Conservation (phyloP, 2,113 vertebrate species). For the Petromus typicus region DNA sequence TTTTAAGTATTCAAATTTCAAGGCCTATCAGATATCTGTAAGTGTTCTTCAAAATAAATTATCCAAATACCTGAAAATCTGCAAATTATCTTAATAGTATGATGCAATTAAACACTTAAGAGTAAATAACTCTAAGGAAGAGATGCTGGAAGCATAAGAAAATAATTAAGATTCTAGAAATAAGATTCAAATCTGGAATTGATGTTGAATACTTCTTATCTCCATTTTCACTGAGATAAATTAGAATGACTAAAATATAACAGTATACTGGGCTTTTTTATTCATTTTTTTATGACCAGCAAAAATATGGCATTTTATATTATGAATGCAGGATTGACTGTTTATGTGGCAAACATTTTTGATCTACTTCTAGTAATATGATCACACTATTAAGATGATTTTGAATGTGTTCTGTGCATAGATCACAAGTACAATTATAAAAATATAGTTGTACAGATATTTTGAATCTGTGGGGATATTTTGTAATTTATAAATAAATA, state of each 20-base stretch:
- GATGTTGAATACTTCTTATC: not conserved
- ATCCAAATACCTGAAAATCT: conserved; percentile 25
- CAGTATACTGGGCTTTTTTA: not conserved
- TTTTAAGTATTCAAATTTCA: conserved; percentile 51
- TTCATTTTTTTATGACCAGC: not conserved
- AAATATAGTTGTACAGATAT: not conserved
- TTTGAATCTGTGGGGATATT: not conserved
- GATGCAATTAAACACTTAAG: not conserved
- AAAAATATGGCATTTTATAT: not conserved
- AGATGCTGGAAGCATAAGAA: not conserved
- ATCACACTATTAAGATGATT: not conserved
- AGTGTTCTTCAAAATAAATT: conserved; percentile 37
- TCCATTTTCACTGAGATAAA: not conserved
- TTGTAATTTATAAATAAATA: conserved; percentile 12
- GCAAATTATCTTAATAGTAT: conserved; percentile 4
- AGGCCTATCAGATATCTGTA: not conserved
- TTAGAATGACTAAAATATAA: not conserved
- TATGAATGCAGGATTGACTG: not conserved
- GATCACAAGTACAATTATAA: not conserved
- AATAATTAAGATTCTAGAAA: not conserved
- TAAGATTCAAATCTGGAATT: not conserved
- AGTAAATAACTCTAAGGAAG: not conserved
- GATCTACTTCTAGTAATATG: not conserved
- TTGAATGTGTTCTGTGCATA: not conserved
- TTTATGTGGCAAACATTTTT: not conserved